Evolutionary conservation across 2,113 vertebrate species (phyloP).

Genomic region (Silurus asotus): DNA sequence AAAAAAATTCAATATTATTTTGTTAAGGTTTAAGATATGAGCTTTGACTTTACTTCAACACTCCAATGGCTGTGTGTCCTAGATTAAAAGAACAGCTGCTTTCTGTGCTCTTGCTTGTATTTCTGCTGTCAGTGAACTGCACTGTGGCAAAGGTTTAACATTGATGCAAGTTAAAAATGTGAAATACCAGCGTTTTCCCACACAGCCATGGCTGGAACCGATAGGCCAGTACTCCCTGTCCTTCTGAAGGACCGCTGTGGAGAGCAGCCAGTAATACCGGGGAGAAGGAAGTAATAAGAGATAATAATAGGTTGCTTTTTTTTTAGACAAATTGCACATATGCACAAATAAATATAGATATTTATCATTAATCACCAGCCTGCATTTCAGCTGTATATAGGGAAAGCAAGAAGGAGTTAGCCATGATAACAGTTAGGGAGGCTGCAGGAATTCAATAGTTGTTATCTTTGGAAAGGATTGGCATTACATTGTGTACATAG

Average conservation of each 20-base stretch:
- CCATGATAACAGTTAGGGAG: not conserved
- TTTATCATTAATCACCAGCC: not conserved
- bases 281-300: not conserved
- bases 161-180: slow-evolving; percentile 53
- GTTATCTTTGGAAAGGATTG: not conserved
- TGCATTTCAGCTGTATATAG: not conserved
- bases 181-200: slow-evolving; percentile 63
- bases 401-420: not conserved
- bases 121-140: slow-evolving; percentile 35
- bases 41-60: not conserved
- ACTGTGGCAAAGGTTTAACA: slow-evolving; percentile 49
- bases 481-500: too few species aligned
- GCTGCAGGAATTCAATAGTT: not conserved
- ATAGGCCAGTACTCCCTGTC: slow-evolving; percentile 19
- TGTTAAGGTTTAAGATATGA: not conserved
- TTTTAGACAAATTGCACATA: not conserved
- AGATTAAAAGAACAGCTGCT: slow-evolving; percentile 58
- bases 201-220: slow-evolving; percentile 34
- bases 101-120: slow-evolving; percentile 41
- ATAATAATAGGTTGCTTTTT: not conserved
- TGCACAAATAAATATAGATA: not conserved
- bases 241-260: slow-evolving; percentile 21
- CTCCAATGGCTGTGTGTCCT: slow-evolving; percentile 23
- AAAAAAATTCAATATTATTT: not conserved
- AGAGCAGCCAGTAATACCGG: slow-evolving; percentile 1